Base-by-base conservation (phyloP, 1,140 invertebrate species). In the Hetaerina americana region DNA sequence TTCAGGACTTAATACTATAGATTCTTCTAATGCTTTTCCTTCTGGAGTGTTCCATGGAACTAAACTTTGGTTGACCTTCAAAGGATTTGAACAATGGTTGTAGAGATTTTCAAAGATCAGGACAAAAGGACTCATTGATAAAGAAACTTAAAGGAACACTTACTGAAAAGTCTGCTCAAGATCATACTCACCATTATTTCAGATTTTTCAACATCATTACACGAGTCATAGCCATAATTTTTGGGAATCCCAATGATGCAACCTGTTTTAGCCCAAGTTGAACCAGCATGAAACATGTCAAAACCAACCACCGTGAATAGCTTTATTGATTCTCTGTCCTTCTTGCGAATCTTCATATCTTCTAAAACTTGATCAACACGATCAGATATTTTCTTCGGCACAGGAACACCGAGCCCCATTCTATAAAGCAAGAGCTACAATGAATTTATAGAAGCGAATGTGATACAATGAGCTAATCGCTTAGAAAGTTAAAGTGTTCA, bases 1-100 rank as follows among this genome's bases (percentile, higher is more conserved):
- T 66, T 90, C 86, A 66, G 91, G 87, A 10, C 88, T 87, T 1
- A 94, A 76, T 0, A 91, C 77, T 18, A 93, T 75, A 0, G 90
- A 85, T 2, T 89, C 77, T 28, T 87, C 76, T 18, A 94, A 81
- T 49, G 85, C 76, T 74, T 84, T 79, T 0, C 88, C 89, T 67
- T 81, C 81, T 70, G 86, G 82, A 0, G 85, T 82, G 27, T 79
- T 81, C 87, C 89, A 89, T 73, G 88, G 79, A 15, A 92, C 77
- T 67, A 77, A 77, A 74, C 87, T 81, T 57, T 82, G 77, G 28
- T 83, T 82, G 27, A 78, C 74, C 77, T 75, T 29, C 22, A 26
- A 79, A 74, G 73, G 26, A 26, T 73, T 27, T 68, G 27, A 69
- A 26, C 26, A 72, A 26, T 27, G 0, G 24, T 28, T 22, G 40